A percentile compares a stretch with the other conserved stretches of the same genome.
phyloP scores from a whole-genome alignment of 2,113 vertebrate species.

The Albula goreensis region DNA sequence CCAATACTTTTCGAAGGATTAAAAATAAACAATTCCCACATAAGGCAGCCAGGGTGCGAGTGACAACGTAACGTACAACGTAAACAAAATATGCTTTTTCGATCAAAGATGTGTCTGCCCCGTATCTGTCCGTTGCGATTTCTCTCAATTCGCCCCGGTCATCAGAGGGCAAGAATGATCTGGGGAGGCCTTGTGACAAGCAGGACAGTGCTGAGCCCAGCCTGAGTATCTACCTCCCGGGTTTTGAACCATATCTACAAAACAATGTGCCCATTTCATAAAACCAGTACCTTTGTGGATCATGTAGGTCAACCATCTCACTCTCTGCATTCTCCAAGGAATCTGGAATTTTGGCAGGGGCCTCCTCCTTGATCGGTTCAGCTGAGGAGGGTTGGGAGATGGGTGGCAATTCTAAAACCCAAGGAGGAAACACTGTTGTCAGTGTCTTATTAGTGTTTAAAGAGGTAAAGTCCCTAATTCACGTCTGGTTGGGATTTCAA shows the following conservation, averaged over 20 bases:
- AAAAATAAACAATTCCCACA: too few relatives aligned
- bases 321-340: not conserved
- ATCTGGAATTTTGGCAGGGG: not conserved
- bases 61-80: too few relatives aligned
- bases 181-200: slow-evolving; percentile 85
- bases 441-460: too few relatives aligned
- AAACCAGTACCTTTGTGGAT: not conserved
- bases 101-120: slow-evolving; percentile 75
- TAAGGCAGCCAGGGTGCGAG: too few relatives aligned
- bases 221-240: slow-evolving; percentile 76
- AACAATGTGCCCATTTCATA: not conserved
- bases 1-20: too few relatives aligned
- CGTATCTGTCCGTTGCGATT: slow-evolving; percentile 99
- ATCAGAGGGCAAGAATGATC: slow-evolving; percentile 88
- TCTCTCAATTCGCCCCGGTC: slow-evolving; percentile 93
- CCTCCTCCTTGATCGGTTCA: not conserved
- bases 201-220: slow-evolving; percentile 71
- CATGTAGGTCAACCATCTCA: not conserved
- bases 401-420: too few relatives aligned
- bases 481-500: too few relatives aligned
- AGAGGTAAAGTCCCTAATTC: too few relatives aligned
- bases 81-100: too few relatives aligned
- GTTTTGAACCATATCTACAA: not conserved
- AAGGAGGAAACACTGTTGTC: too few relatives aligned
- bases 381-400: too few relatives aligned